Percentiles rank a stretch among this genome's conserved stretches.
These are phyloP conservation scores for Zaprionus lineosus DNA, from an alignment of 2,888 invertebrate species.

Conservation along the genomic window DNA sequence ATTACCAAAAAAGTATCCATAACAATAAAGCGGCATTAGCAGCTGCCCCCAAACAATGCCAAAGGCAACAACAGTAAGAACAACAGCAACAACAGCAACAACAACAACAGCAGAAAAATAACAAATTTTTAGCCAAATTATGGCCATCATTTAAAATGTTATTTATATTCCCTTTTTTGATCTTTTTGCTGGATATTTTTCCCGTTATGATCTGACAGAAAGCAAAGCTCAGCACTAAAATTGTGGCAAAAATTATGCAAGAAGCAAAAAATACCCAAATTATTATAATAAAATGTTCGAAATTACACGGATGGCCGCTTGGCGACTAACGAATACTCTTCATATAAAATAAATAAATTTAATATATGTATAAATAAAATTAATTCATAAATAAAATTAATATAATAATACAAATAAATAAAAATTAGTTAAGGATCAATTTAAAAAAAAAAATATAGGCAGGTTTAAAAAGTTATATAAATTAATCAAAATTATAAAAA, in stretches of 20 bases:
- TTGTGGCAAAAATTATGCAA: slow-evolving; percentile 58
- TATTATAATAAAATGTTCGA: slow-evolving; percentile 35
- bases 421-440: not conserved
- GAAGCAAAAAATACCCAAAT: slow-evolving; percentile 37
- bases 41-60: slow-evolving; percentile 53
- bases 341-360: no score
- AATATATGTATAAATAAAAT: not conserved
- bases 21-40: slow-evolving; percentile 73
- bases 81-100: slow-evolving; percentile 20
- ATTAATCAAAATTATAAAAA: no score
- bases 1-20: slow-evolving; percentile 53
- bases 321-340: not conserved
- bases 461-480: no score
- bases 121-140: slow-evolving; percentile 70
- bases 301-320: not conserved
- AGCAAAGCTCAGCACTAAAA: slow-evolving; percentile 70
- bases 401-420: no score
- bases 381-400: not conserved
- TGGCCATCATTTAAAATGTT: slow-evolving; percentile 68
- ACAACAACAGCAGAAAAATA: slow-evolving; percentile 20
- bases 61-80: slow-evolving; percentile 4
- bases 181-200: not conserved
- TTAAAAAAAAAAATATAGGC: not conserved
- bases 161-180: slow-evolving; percentile 13
- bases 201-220: slow-evolving; percentile 37